Evolutionary conservation across 2,797 vertebrate species (phyloP), one percentile per base, ranked within the genome.

Genomic region (Numenius phaeopus): DNA sequence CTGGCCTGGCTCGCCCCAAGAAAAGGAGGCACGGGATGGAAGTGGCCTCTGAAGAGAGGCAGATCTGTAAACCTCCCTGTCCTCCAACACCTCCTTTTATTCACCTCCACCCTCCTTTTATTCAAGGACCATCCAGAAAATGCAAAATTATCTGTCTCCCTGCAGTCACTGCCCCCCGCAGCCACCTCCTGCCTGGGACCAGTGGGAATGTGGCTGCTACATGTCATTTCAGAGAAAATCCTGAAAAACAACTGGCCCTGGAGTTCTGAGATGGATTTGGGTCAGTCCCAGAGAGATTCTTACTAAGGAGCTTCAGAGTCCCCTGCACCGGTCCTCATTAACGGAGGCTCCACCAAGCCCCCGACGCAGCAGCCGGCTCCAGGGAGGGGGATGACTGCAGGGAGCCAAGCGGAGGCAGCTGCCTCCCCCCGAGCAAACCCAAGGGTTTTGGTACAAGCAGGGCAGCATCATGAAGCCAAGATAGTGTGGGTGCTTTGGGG

Each of bases 261-360:
- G 86, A 78, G 83, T 82, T 87, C 69, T 90, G 67, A 87, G 65
- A 87, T 71, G 46, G 47, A 96, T 96, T 89, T 96, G 78, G 90
- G 95, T 97, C 83, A 95, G 69, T 92, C 71, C 92, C 90, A 39
- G 37, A 29, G 94, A 95, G 95, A 59, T 30, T 90, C 89, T 93
- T 82, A 50, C 52, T 75, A 29, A 54, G 88, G 71, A 97, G 14
- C 37, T 83, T 90, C 90, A 71, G 54, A 90, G 44, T 57, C 69
- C 44, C 91, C 46, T 62, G 42, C 42, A 81, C 69, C 19, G 9
- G 15, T 26, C 46, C 79, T 97, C 91, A 95, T 97, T 96, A 96
- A 77, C 4, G 0, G 21, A 91, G 49, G 30, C 34, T 89, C 57
- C 61, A 32, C 30, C 24, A n/a, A 93, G 52, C 30, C 58, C 26